A percentile compares a stretch with the other conserved stretches of the same genome.
Evolutionary conservation across 2,888 invertebrate genomes (phyloP).

Genomic region (Cryptocheilus praepositus): DNA sequence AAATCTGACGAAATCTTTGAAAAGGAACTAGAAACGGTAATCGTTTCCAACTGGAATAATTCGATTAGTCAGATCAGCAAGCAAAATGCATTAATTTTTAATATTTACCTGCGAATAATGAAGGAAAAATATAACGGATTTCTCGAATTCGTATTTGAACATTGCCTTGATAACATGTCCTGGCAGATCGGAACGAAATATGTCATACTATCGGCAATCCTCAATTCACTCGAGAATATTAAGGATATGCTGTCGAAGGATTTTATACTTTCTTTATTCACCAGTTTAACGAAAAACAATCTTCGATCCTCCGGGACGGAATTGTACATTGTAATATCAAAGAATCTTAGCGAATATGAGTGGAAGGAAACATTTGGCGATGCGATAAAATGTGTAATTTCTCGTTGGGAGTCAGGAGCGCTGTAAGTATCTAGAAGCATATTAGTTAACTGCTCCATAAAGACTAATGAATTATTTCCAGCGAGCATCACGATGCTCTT

Average conservation of each 20-base stretch:
- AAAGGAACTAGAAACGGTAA: slow-evolving; percentile 75
- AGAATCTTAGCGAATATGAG: slow-evolving; percentile 72
- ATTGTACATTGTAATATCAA: slow-evolving; percentile 77
- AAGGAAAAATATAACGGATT: slow-evolving; percentile 59
- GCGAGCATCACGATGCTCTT: slow-evolving; percentile 56
- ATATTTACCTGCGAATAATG: slow-evolving; percentile 69
- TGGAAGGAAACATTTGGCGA: slow-evolving; percentile 76
- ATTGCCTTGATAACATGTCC: slow-evolving; percentile 69
- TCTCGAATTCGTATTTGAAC: slow-evolving; percentile 60
- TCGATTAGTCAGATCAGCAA: slow-evolving; percentile 78
- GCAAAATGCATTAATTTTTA: slow-evolving; percentile 76
- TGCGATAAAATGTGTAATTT: slow-evolving; percentile 66
- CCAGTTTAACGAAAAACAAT: slow-evolving; percentile 76
- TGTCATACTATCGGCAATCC: slow-evolving; percentile 77
- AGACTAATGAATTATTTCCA: slow-evolving; percentile 38
- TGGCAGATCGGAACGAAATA: slow-evolving; percentile 80
- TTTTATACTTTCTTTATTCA: slow-evolving; percentile 56
- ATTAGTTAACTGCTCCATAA: slow-evolving; percentile 7
- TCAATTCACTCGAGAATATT: slow-evolving; percentile 62
- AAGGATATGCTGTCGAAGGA: slow-evolving; percentile 38
- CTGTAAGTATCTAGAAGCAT: slow-evolving; percentile 50
- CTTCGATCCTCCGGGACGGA: slow-evolving; percentile 79
- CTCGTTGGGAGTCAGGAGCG: slow-evolving; percentile 54
- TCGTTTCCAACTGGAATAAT: slow-evolving; percentile 81
- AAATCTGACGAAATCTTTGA: slow-evolving; percentile 69